Conservation (phyloP, 2,113 vertebrate genomes). For the Eleginops maclovinus region DNA sequence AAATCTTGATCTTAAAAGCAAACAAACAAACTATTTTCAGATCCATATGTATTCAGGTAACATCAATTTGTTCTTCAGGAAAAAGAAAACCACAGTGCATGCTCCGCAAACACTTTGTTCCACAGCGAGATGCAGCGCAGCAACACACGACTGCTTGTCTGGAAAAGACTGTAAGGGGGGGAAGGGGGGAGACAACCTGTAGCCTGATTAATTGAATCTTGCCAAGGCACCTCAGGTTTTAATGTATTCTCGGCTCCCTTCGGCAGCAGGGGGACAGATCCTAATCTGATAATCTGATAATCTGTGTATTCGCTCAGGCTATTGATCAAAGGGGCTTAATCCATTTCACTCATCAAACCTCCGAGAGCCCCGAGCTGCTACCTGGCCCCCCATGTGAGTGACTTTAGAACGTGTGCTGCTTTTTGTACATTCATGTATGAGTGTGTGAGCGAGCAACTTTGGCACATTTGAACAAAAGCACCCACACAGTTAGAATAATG, state of each 20-base stretch:
- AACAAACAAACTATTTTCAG: conserved; percentile 56
- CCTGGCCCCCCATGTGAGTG: conserved; percentile 35
- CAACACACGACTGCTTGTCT: conserved; percentile 48
- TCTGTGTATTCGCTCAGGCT: conserved; percentile 80
- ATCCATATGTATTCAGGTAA: conserved; percentile 54
- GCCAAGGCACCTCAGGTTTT: conserved; percentile 62
- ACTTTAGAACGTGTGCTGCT: neutral
- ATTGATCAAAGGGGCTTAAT: conserved; percentile 79
- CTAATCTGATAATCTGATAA: conserved; percentile 83
- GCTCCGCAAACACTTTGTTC: conserved; percentile 48
- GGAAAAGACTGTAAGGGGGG: conserved; percentile 51
- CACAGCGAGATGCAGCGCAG: conserved; percentile 47
- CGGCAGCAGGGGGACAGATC: conserved; percentile 68
- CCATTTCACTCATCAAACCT: conserved; percentile 77
- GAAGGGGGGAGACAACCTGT: conserved; percentile 51
- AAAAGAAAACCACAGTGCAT: conserved; percentile 44
- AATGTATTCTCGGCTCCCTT: conserved; percentile 72
- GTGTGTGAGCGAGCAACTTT: neutral
- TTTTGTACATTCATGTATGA: conserved; percentile 20
- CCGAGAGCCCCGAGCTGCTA: conserved; percentile 59
- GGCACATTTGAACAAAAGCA: conserved; percentile 47
- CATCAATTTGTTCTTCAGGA: conserved; percentile 60
- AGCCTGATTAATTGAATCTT: conserved; percentile 74
- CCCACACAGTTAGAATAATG: conserved; percentile 55
- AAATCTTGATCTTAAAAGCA: conserved; percentile 39